These are phyloP conservation scores for Lagorchestes hirsutus DNA, from an alignment of 2,797 vertebrate species.

Conservation along the genomic window DNA sequence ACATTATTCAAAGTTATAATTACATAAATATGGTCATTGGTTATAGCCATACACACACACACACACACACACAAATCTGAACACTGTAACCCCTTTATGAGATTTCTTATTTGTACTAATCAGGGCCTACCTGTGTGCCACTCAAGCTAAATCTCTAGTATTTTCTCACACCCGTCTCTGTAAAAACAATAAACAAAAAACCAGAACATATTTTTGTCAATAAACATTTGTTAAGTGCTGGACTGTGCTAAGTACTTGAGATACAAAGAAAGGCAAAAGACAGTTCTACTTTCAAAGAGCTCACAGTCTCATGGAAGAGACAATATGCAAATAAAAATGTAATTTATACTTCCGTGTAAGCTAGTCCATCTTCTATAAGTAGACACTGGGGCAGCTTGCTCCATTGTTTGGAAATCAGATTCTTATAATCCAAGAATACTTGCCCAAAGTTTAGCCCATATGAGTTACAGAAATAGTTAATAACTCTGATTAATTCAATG, in stretches of 20 bases:
- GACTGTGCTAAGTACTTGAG: not conserved
- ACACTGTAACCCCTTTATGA: not conserved
- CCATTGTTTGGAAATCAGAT: not conserved
- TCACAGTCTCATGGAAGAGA: not conserved
- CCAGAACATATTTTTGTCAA: not conserved
- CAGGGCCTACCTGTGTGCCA: not conserved
- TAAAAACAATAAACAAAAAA: not conserved
- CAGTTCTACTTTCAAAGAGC: not conserved
- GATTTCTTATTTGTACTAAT: not conserved
- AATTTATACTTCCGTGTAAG: not conserved
- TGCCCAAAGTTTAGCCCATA: not conserved
- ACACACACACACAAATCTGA: not conserved
- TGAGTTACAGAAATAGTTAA: constrained; percentile 20
- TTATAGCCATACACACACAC: not conserved
- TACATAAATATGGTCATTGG: not conserved
- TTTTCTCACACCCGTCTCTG: not conserved
- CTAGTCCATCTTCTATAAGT: not conserved
- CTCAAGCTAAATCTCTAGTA: not conserved
- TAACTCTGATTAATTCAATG: not conserved
- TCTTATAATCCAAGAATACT: not conserved
- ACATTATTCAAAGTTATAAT: not conserved
- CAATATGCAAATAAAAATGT: not conserved
- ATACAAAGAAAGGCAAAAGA: not conserved
- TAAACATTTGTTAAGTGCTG: not conserved
- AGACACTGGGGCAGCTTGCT: not conserved